Percentiles rank a stretch among this genome's conserved stretches.
These are phyloP conservation scores for Agonopterix subpropinquella DNA, from an alignment of 2,888 invertebrate genomes.

Conservation along the genomic window DNA sequence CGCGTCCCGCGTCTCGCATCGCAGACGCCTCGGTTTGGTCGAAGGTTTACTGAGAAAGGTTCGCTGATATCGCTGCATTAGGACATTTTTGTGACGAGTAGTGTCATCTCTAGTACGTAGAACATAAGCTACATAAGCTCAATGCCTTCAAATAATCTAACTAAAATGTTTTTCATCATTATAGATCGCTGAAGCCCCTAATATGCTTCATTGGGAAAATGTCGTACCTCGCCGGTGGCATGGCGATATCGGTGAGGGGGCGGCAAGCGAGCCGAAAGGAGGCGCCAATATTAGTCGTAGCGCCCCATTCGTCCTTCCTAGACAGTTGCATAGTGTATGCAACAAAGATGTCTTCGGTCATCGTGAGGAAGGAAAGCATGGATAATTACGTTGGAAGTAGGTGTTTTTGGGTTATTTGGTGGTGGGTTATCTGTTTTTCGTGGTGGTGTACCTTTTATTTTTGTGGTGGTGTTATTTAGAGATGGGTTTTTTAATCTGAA, in stretches of 20 bases:
- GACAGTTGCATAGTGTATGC: slow-evolving; percentile 91
- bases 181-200: slow-evolving; percentile 76
- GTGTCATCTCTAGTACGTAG: too few relatives aligned
- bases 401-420: slow-evolving; percentile 42
- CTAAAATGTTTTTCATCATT: neutral
- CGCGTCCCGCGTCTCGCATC: too few relatives aligned
- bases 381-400: slow-evolving; percentile 93
- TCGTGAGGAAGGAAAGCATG: slow-evolving; percentile 87
- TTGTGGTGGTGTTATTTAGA: neutral
- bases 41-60: too few relatives aligned
- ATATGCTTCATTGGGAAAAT: slow-evolving; percentile 84
- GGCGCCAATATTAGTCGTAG: slow-evolving; percentile 90
- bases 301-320: slow-evolving; percentile 93
- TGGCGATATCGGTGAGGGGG: slow-evolving; percentile 86
- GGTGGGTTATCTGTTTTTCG: slow-evolving; percentile 14
- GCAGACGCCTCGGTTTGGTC: too few relatives aligned
- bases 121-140: too few relatives aligned
- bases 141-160: too few relatives aligned
- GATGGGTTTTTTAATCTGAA: neutral
- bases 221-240: slow-evolving; percentile 85
- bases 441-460: slow-evolving; percentile 1
- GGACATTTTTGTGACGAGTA: too few relatives aligned
- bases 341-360: slow-evolving; percentile 88
- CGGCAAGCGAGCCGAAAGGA: slow-evolving; percentile 83
- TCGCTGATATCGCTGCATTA: too few relatives aligned